phyloP scores from a whole-genome alignment of 1,140 invertebrate species.

The Hyles euphorbiae region DNA sequence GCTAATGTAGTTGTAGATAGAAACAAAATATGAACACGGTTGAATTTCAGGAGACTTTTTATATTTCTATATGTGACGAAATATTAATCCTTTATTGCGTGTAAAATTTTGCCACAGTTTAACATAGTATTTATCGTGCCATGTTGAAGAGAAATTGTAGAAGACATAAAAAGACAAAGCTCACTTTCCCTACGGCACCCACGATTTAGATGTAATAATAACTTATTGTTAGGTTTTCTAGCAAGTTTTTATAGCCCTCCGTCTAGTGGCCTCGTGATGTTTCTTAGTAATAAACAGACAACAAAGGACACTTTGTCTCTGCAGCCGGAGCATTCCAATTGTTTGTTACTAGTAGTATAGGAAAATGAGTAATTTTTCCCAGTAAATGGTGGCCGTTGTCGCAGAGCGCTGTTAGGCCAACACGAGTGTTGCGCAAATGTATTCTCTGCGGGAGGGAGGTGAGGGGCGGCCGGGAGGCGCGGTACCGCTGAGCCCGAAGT shows the following conservation, averaged over 20 bases:
- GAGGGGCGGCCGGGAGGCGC: slow-evolving; percentile 40
- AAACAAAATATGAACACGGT: too few species aligned
- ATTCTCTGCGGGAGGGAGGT: slow-evolving; percentile 59
- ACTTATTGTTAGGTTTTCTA: slow-evolving; percentile 44
- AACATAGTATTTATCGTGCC: too few species aligned
- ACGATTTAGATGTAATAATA: slow-evolving; percentile 36
- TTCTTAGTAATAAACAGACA: not conserved
- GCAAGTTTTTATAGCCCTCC: slow-evolving; percentile 22
- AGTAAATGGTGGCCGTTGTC: slow-evolving; percentile 56
- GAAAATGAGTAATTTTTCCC: slow-evolving; percentile 68
- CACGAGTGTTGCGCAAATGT: slow-evolving; percentile 70
- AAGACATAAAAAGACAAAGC: slow-evolving; percentile 27
- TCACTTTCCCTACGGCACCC: slow-evolving; percentile 44
- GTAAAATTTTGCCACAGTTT: too few species aligned
- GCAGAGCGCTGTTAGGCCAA: slow-evolving; percentile 66
- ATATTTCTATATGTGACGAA: too few species aligned
- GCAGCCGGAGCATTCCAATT: slow-evolving; percentile 10
- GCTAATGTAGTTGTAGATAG: too few species aligned
- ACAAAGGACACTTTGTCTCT: slow-evolving; percentile 28
- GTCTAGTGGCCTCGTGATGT: too few species aligned
- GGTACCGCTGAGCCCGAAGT: slow-evolving; percentile 65
- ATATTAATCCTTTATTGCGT: too few species aligned
- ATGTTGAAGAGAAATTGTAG: too few species aligned
- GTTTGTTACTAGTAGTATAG: slow-evolving; percentile 22
- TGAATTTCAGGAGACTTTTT: too few species aligned